These are phyloP conservation scores for Oncorhynchus tshawytscha DNA, from an alignment of 2,113 vertebrate genomes.

Conservation along the genomic window DNA sequence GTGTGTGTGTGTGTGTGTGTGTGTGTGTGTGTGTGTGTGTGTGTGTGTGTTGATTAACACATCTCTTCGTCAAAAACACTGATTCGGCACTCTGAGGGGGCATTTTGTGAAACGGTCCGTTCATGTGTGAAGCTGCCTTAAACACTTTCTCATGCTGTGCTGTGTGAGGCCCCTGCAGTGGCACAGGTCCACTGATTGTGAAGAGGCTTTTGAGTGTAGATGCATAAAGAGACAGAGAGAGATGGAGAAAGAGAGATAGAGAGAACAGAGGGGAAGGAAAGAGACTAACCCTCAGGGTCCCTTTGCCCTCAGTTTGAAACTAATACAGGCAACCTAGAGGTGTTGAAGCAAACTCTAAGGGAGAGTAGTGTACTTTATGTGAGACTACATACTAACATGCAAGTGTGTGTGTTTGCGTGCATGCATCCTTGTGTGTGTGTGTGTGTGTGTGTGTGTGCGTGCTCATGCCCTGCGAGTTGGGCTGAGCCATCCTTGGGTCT, in stretches of 20 bases:
- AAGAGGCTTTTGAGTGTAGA: not conserved
- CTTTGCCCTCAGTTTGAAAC: too few relatives aligned
- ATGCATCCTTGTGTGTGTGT: not conserved
- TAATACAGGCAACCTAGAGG: too few relatives aligned
- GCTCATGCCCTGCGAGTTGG: not conserved
- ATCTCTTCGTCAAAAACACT: not conserved
- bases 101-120: not conserved
- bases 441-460: conserved; percentile 8
- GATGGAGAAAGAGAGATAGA: not conserved
- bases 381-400: too few relatives aligned
- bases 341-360: too few relatives aligned
- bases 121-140: not conserved
- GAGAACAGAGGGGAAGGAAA: not conserved
- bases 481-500: not conserved
- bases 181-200: not conserved
- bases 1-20: not conserved
- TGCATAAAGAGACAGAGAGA: not conserved
- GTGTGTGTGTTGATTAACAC: conserved; percentile 5
- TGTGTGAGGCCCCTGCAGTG: not conserved
- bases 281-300: too few relatives aligned
- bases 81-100: conserved; percentile 1
- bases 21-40: not conserved
- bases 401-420: not conserved
- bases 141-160: not conserved
- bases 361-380: too few relatives aligned